Conservation (phyloP, 1,140 invertebrate genomes). For the Cyclargus thomasi region DNA sequence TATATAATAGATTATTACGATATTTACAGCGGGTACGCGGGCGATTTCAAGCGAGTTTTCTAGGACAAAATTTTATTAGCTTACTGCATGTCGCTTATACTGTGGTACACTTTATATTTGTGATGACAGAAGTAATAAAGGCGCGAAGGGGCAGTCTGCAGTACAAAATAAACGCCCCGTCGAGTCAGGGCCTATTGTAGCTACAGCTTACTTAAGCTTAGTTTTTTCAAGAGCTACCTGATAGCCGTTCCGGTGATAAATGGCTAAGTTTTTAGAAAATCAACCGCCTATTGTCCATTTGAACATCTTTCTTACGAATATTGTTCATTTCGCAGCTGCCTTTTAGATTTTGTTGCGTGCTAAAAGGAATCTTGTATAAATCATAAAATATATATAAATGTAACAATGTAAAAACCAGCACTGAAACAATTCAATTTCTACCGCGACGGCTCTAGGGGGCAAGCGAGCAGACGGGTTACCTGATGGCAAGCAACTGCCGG, state of each 20-base stretch:
- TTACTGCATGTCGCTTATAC: too few species aligned
- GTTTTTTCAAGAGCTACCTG: conserved; percentile 17
- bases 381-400: too few species aligned
- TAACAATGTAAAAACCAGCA: too few species aligned
- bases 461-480: too few species aligned
- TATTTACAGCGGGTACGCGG: too few species aligned
- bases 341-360: neutral
- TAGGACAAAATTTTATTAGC: too few species aligned
- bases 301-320: neutral
- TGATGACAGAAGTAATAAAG: conserved; percentile 35
- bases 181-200: conserved; percentile 17
- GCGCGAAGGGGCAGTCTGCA: conserved; percentile 22
- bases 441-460: too few species aligned
- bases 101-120: conserved; percentile 27
- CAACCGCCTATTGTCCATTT: neutral
- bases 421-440: too few species aligned
- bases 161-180: conserved; percentile 30
- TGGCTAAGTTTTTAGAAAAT: neutral
- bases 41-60: too few species aligned
- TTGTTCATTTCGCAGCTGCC: neutral
- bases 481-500: too few species aligned
- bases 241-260: neutral
- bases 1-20: too few species aligned
- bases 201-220: conserved; percentile 19
- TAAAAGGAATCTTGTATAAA: too few species aligned